phyloP scores from a whole-genome alignment of 2,888 invertebrate species.

The Eupithecia abbreviata region DNA sequence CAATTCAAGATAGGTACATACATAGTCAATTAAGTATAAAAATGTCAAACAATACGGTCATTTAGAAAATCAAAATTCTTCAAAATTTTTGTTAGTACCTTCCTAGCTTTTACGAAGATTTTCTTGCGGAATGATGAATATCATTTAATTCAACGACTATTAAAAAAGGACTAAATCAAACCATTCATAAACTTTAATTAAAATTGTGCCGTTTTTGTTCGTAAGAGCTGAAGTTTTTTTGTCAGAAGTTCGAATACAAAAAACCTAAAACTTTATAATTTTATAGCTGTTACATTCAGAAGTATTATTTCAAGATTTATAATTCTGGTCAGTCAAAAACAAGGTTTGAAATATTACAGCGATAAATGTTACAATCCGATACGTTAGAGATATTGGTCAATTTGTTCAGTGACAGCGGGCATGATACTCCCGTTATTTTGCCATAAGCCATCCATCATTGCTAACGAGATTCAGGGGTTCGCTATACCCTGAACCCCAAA shows the following conservation, averaged over 20 bases:
- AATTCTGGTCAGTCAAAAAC: slow-evolving; percentile 16
- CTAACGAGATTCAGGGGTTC: slow-evolving; percentile 59
- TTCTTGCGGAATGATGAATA: slow-evolving; percentile 29
- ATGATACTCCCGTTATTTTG: slow-evolving; percentile 45
- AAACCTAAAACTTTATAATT: neutral
- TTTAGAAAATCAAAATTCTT: too few species aligned
- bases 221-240: slow-evolving; percentile 7
- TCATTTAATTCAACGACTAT: slow-evolving; percentile 14
- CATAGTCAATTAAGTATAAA: too few species aligned
- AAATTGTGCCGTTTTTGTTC: slow-evolving; percentile 8
- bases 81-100: neutral
- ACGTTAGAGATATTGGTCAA: slow-evolving; percentile 52
- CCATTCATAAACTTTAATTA: slow-evolving; percentile 12
- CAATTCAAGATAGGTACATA: too few species aligned
- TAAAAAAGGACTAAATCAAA: slow-evolving; percentile 5
- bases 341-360: slow-evolving; percentile 33
- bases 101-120: slow-evolving; percentile 10
- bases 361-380: slow-evolving; percentile 45
- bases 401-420: slow-evolving; percentile 51
- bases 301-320: neutral
- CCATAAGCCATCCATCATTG: slow-evolving; percentile 59
- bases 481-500: slow-evolving; percentile 19
- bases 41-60: too few species aligned
- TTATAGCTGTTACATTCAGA: neutral
- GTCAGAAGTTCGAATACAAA: slow-evolving; percentile 1